Base-by-base conservation (phyloP, 1,140 invertebrate genomes). In the Pogonus chalceus region DNA sequence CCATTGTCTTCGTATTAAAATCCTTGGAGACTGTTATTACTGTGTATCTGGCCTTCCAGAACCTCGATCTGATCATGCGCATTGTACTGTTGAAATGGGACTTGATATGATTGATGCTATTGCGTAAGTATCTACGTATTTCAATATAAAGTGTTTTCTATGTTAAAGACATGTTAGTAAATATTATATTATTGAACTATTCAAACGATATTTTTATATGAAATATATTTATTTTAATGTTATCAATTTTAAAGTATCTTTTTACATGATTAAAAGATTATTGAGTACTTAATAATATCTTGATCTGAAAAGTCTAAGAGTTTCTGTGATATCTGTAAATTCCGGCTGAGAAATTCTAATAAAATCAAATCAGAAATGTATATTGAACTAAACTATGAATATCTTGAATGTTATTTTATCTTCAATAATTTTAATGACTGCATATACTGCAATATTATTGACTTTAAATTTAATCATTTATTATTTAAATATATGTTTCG, bases 21-120 rank as follows among this genome's bases (percentile, higher is more conserved):
- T 93, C 61, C 76, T 92, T 23, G 89, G 90, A n/a, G 88, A 92
- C 70, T 92, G 89, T 63, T 92, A 92, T 71, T 92, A 92, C 71
- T 92, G 89, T 71, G 89, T 92, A 37, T 88, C 86, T 50, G 90
- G 88, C 12, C 69, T 92, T 55, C 88, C 89, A 1, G 88, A 90
- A 64, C 79, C 85, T 1, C 75, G 88, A 18, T 79, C 81, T 16
- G 88, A 92, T 73, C 89, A 92, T 69, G 88, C 89, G 14, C 85
- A 89, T 52, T 87, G 88, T 61, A 83, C 83, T 56, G 88, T 92
- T 21, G 87, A 91, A 73, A 91, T 92, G 88, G 90, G 90, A 10
- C 76, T 92, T 20, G 86, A 89, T 63, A 90, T 92, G 87, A 90
- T 92, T 54, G 88, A 92, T 67, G 88, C 88, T 52, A 92, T 92